Evolutionary conservation across 2,888 invertebrate species (phyloP).

Genomic region (Gnatocerus cornutus): DNA sequence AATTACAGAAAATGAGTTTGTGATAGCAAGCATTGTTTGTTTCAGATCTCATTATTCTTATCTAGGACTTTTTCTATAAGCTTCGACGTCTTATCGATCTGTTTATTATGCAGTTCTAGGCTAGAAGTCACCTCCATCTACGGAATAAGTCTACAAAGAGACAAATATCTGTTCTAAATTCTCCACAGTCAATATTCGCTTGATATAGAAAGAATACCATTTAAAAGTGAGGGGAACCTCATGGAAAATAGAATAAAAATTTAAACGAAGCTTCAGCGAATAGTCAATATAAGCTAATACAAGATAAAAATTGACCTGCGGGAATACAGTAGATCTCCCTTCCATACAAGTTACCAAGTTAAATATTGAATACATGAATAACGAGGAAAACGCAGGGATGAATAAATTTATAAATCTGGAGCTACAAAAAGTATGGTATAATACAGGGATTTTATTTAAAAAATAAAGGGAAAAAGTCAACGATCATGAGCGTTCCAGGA

Average conservation of each 20-base stretch:
- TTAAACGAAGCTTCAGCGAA: conserved; percentile 14
- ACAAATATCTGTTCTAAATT: not conserved
- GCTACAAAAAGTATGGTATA: conserved; percentile 10
- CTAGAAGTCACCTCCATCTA: too few species aligned
- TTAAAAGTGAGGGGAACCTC: not conserved
- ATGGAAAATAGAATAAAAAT: conserved; percentile 29
- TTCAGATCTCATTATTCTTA: not conserved
- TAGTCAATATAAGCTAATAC: conserved; percentile 27
- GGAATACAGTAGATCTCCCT: conserved; percentile 11
- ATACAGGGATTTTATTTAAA: conserved; percentile 6
- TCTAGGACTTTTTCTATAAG: not conserved
- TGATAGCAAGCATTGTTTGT: not conserved
- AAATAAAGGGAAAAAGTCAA: conserved; percentile 21
- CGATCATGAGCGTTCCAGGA: conserved; percentile 6
- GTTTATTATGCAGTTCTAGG: not conserved
- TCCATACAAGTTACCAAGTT: conserved; percentile 22
- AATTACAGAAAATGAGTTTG: not conserved
- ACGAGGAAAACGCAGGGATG: conserved; percentile 14
- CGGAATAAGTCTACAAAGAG: too few species aligned
- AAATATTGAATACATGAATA: conserved; percentile 31
- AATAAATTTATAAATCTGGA: conserved; percentile 22
- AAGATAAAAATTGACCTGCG: conserved; percentile 23
- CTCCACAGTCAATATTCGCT: conserved; percentile 23
- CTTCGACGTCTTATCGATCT: not conserved
- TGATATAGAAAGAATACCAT: conserved; percentile 13